Evolutionary conservation across 2,888 invertebrate species (phyloP), one percentile per base, ranked within the genome.

Genomic region (Periphyllus acericola): DNA sequence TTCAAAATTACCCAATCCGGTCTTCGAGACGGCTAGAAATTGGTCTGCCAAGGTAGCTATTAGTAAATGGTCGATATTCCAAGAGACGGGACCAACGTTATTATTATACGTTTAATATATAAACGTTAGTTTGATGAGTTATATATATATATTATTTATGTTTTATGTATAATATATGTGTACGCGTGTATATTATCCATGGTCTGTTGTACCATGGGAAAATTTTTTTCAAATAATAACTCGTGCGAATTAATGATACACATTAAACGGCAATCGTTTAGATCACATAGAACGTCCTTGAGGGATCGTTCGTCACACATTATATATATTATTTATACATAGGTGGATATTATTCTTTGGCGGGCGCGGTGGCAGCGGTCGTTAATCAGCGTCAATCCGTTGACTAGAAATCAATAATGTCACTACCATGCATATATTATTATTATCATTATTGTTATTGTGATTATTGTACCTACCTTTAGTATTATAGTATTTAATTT

Each of bases 211-310:
- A 80, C 34, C 79, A 80, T 80, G 79, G 79, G 79, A 80, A 80
- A 34, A 80, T 80, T 80, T 80, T 79, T 80, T 36, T 8, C 36
- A 66, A 80, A 80, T 80, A 80, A 80, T 80, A 80, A 66, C 79
- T 60, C 11, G 60, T 9, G 79, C 79, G n/a, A 80, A 80, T 80
- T 80, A 80, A 80, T 80, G 34, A 60, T 80, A 66, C 36, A 80
- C n/a, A 60, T 66, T 66, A 36, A 66, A 80, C 60, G 79, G 60
- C 79, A 66, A 80, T 80, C 79, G 36, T 60, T 80, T 36, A 19
- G 79, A 80, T 80, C 36, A 80, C 36, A 80, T 36, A 80, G n/a
- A 60, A 80, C n/a, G 79, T 80, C 79, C 79, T 80, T 80, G 79
- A 66, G 55, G 36, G 79, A 36, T 66, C 79, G 8, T n/a, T 66